Evolutionary conservation across 2,797 vertebrate species (phyloP).

Genomic region (Otus scops): DNA sequence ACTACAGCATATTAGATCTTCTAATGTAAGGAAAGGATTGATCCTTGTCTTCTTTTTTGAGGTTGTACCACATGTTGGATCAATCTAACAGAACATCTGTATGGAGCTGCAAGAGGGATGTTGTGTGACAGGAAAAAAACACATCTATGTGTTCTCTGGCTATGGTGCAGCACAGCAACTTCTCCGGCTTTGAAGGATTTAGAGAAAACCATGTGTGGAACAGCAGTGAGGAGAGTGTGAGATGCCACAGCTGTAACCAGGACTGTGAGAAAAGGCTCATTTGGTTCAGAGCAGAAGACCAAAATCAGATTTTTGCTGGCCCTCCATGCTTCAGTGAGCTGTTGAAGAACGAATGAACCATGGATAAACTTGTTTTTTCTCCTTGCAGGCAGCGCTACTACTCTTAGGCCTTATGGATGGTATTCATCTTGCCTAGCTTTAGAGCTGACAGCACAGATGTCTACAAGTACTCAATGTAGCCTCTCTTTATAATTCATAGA

Average conservation of each 20-base stretch:
- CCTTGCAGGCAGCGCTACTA: constrained; percentile 13
- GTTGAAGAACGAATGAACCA: not conserved
- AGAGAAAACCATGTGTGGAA: not conserved
- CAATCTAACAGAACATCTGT: not conserved
- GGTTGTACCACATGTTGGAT: not conserved
- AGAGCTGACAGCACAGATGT: constrained; percentile 47
- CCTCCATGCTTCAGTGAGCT: not conserved
- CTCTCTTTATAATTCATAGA: constrained; percentile 44
- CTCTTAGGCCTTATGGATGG: constrained; percentile 43
- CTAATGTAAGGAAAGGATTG: not conserved
- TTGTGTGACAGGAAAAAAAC: not conserved
- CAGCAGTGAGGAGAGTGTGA: not conserved
- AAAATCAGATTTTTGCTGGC: not conserved
- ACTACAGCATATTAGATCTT: not conserved
- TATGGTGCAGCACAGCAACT: not conserved
- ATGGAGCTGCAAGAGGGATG: not conserved
- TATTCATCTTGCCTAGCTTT: constrained; percentile 46
- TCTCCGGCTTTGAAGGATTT: not conserved
- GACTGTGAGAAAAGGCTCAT: not conserved
- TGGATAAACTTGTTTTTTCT: not conserved
- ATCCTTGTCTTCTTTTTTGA: not conserved
- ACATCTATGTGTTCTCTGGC: not conserved
- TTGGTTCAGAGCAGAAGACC: not conserved
- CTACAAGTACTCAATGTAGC: not conserved
- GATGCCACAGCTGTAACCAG: not conserved